Conservation (phyloP, 2,888 invertebrate genomes). For the Drosophila nr. fundita region DNA sequence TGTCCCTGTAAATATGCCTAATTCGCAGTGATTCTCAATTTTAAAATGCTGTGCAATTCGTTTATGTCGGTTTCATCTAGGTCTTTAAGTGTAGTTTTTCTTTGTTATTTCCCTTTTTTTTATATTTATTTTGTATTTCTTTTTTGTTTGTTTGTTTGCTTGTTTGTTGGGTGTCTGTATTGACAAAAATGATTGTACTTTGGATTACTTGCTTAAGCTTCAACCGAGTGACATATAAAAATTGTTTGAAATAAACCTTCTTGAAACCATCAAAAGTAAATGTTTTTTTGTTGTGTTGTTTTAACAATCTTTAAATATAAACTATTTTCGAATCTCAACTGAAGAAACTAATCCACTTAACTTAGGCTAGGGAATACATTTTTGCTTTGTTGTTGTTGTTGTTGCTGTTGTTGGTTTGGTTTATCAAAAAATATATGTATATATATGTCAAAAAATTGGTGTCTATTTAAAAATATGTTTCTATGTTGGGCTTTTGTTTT, state of each 20-base stretch:
- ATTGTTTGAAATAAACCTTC: slow-evolving; percentile 50
- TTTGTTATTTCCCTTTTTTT: slow-evolving; percentile 15
- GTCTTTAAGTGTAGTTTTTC: slow-evolving; percentile 15
- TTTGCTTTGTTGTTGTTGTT: slow-evolving; percentile 27
- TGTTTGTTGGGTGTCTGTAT: slow-evolving; percentile 64
- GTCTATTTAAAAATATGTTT: slow-evolving; percentile 53
- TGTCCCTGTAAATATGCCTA: slow-evolving; percentile 69
- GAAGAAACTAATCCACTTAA: slow-evolving; percentile 36
- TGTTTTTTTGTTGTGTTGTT: slow-evolving; percentile 5
- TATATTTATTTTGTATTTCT: slow-evolving; percentile 19
- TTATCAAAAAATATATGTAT: slow-evolving; percentile 70
- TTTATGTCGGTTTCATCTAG: slow-evolving; percentile 10
- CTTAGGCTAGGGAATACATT: slow-evolving; percentile 70
- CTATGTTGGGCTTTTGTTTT: slow-evolving; percentile 26
- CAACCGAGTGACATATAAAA: slow-evolving; percentile 64
- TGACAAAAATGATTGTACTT: slow-evolving; percentile 81
- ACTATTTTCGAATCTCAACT: slow-evolving; percentile 19
- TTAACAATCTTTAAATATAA: slow-evolving; percentile 28
- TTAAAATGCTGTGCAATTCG: slow-evolving; percentile 19
- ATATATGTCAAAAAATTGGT: slow-evolving; percentile 68
- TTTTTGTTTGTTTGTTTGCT: slow-evolving; percentile 11
- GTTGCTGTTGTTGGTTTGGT: slow-evolving; percentile 29
- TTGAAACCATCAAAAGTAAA: slow-evolving; percentile 72
- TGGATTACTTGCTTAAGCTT: slow-evolving; percentile 75
- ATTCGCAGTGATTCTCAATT: slow-evolving; percentile 11